Conservation (phyloP, 2,888 invertebrate species). For the Apeira syringaria region DNA sequence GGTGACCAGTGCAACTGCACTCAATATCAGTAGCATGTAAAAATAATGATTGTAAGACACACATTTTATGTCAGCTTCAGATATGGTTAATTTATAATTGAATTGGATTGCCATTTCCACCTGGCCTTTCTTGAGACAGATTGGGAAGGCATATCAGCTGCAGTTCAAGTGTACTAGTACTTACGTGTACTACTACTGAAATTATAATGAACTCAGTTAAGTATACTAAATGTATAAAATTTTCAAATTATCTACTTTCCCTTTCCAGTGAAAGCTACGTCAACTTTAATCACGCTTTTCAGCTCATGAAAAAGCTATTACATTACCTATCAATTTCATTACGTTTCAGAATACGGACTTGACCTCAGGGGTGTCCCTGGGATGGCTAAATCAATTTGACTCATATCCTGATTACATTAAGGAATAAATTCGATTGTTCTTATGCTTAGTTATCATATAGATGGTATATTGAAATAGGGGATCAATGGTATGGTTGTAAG, state of each 20-base stretch:
- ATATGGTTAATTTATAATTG: too few relatives aligned
- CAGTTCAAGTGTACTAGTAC: too few relatives aligned
- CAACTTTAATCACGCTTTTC: slow-evolving; percentile 17
- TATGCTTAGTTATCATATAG: slow-evolving; percentile 34
- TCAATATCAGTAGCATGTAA: too few relatives aligned
- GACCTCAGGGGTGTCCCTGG: slow-evolving; percentile 30
- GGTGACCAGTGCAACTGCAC: too few relatives aligned
- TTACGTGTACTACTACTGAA: too few relatives aligned
- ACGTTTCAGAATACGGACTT: slow-evolving; percentile 39
- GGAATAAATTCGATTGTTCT: slow-evolving; percentile 37
- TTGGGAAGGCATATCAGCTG: too few relatives aligned
- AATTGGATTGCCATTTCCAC: too few relatives aligned
- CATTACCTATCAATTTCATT: slow-evolving; percentile 38
- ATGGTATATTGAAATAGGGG: slow-evolving; percentile 42
- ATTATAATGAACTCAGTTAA: too few relatives aligned
- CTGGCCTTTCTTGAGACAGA: too few relatives aligned
- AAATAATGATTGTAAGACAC: too few relatives aligned
- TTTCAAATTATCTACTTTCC: slow-evolving; percentile 2
- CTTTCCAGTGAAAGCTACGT: slow-evolving; percentile 6
- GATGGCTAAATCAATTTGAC: slow-evolving; percentile 32
- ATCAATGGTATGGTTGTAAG: slow-evolving; percentile 57
- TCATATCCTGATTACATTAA: slow-evolving; percentile 37
- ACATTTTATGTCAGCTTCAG: too few relatives aligned
- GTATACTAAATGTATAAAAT: too few relatives aligned
- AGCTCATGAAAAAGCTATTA: slow-evolving; percentile 28